Conservation (phyloP, 2,888 invertebrate species). For the Furcula furcula region DNA sequence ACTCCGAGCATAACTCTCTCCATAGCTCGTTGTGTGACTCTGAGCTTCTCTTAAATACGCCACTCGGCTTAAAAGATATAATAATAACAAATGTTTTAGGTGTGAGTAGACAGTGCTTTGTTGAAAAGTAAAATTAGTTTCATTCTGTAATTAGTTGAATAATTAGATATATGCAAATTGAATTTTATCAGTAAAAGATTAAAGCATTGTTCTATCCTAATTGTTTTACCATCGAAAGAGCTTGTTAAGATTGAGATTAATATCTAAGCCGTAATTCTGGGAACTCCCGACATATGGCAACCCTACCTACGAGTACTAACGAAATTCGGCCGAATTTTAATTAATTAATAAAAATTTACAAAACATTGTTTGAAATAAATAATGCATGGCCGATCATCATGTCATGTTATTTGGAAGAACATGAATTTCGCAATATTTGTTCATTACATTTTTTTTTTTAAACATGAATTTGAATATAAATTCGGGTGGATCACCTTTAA, state of each 20-base stretch:
- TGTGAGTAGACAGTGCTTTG: too few species aligned
- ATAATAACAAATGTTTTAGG: too few species aligned
- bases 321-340: conserved; percentile 25
- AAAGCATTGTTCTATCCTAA: neutral
- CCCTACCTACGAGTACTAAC: conserved; percentile 19
- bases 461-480: too few species aligned
- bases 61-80: too few species aligned
- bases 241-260: conserved; percentile 1
- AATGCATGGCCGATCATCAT: conserved; percentile 28
- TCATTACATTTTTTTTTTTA: neutral
- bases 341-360: conserved; percentile 27
- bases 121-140: too few species aligned
- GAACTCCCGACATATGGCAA: conserved; percentile 27
- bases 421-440: neutral
- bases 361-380: conserved; percentile 35
- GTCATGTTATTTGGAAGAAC: conserved; percentile 18
- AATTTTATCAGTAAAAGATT: neutral
- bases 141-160: too few species aligned
- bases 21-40: too few species aligned
- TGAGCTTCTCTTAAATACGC: too few species aligned
- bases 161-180: too few species aligned
- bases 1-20: too few species aligned
- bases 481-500: too few species aligned
- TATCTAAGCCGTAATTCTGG: conserved; percentile 17
- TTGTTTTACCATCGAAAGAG: neutral